Conservation (phyloP, 1,140 invertebrate species). For the Drosophila sucinea region DNA sequence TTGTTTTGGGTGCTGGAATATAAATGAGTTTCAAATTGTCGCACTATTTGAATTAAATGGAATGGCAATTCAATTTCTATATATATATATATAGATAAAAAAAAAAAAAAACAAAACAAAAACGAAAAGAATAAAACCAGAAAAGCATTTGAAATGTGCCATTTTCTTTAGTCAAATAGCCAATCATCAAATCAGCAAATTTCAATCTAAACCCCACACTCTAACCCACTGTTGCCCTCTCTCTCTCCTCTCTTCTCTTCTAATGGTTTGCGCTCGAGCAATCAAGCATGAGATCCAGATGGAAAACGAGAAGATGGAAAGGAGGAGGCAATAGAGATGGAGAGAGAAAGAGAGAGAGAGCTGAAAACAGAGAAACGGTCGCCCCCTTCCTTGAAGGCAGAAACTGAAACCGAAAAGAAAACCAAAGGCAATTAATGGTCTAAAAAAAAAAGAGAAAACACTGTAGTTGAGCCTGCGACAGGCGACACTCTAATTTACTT, state of each 20-base stretch:
- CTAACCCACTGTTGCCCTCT: neutral
- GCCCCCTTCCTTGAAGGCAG: conserved; percentile 14
- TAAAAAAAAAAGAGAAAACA: conserved; percentile 45
- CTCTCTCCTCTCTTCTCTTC: neutral
- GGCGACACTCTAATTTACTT: conserved; percentile 64
- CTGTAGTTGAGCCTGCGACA: conserved; percentile 29
- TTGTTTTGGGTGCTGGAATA: neutral
- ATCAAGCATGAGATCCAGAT: conserved; percentile 51
- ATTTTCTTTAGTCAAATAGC: conserved; percentile 34
- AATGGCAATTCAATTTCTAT: conserved; percentile 4
- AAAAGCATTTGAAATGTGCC: conserved; percentile 10
- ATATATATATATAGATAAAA: neutral
- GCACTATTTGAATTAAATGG: conserved; percentile 19
- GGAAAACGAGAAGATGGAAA: neutral
- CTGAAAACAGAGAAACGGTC: neutral
- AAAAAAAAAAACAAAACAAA: too few relatives aligned
- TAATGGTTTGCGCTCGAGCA: conserved; percentile 51
- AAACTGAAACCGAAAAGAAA: conserved; percentile 28
- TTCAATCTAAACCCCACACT: conserved; percentile 31
- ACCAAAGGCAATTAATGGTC: conserved; percentile 68
- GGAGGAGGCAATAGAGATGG: neutral
- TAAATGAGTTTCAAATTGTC: conserved; percentile 16
- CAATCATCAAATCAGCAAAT: conserved; percentile 57
- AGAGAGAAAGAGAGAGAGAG: neutral
- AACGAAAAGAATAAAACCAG: neutral